Conservation (phyloP, 1,140 invertebrate species). For the Maconellicoccus hirsutus region DNA sequence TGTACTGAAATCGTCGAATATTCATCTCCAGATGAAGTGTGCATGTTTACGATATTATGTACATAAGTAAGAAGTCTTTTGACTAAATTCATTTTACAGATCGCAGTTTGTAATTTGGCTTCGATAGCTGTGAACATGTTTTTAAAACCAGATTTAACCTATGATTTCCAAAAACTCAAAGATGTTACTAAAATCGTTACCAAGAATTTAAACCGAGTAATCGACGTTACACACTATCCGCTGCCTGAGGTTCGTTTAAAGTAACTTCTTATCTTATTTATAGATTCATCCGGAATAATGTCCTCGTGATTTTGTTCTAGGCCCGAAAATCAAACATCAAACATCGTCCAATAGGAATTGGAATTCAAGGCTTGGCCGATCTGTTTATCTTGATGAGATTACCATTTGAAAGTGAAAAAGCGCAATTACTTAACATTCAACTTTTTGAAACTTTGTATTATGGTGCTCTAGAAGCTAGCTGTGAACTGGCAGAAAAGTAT, state of each 20-base stretch:
- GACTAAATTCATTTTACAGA: slow-evolving; percentile 34
- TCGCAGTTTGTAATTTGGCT: slow-evolving; percentile 96
- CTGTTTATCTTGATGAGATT: slow-evolving; percentile 88
- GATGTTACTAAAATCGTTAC: slow-evolving; percentile 81
- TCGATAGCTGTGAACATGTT: slow-evolving; percentile 97
- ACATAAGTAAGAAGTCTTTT: neutral
- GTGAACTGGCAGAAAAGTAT: slow-evolving; percentile 77
- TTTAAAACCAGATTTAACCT: slow-evolving; percentile 63
- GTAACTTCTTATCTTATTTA: slow-evolving; percentile 15
- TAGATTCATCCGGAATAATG: neutral
- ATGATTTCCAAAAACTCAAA: slow-evolving; percentile 82
- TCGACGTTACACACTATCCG: slow-evolving; percentile 95
- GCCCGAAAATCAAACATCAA: slow-evolving; percentile 71
- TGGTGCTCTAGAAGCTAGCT: slow-evolving; percentile 91
- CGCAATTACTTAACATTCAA: slow-evolving; percentile 78
- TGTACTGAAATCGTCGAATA: slow-evolving; percentile 98
- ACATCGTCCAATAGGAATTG: slow-evolving; percentile 93
- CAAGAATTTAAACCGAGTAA: slow-evolving; percentile 92
- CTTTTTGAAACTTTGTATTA: slow-evolving; percentile 99
- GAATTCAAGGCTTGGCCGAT: slow-evolving; percentile 94
- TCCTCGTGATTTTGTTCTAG: slow-evolving; percentile 31
- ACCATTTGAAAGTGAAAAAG: slow-evolving; percentile 81
- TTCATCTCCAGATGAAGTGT: slow-evolving; percentile 72
- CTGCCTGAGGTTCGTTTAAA: slow-evolving; percentile 59
- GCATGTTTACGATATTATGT: neutral